These are phyloP conservation scores for Uloborus diversus DNA, from an alignment of 1,140 invertebrate genomes.

Conservation along the genomic window DNA sequence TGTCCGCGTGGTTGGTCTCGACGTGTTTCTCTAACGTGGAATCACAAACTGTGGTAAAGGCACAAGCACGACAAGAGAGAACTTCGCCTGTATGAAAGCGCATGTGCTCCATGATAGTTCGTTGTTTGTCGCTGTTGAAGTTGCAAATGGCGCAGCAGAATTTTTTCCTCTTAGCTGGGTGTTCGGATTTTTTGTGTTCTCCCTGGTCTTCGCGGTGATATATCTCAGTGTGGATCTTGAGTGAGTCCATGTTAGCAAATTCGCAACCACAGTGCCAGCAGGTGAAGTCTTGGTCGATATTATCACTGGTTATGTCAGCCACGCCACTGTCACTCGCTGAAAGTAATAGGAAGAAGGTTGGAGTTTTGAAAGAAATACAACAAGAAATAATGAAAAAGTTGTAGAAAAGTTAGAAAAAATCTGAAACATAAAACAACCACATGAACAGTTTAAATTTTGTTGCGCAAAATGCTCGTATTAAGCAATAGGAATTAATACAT, in stretches of 20 bases:
- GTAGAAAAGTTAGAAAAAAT: too few species aligned
- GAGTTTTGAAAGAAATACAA: too few species aligned
- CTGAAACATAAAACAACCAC: too few species aligned
- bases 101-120: constrained; percentile 68
- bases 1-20: constrained; percentile 60
- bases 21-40: constrained; percentile 62
- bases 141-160: constrained; percentile 67
- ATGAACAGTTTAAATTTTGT: too few species aligned
- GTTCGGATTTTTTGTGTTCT: constrained; percentile 1
- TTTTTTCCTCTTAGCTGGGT: constrained; percentile 47
- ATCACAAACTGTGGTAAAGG: constrained; percentile 62
- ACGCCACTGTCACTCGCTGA: constrained; percentile 40
- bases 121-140: constrained; percentile 64
- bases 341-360: too few species aligned
- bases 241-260: constrained; percentile 67
- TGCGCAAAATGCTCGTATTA: too few species aligned
- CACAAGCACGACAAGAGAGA: constrained; percentile 63
- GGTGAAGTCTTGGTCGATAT: constrained; percentile 61
- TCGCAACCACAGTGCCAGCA: constrained; percentile 69
- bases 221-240: constrained; percentile 66
- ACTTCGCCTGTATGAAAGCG: constrained; percentile 65
- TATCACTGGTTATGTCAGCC: neutral
- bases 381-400: too few species aligned
- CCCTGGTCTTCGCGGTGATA: constrained; percentile 60
- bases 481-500: too few species aligned